phyloP scores from a whole-genome alignment of 2,797 vertebrate species.

The Sorex maritimensis region DNA sequence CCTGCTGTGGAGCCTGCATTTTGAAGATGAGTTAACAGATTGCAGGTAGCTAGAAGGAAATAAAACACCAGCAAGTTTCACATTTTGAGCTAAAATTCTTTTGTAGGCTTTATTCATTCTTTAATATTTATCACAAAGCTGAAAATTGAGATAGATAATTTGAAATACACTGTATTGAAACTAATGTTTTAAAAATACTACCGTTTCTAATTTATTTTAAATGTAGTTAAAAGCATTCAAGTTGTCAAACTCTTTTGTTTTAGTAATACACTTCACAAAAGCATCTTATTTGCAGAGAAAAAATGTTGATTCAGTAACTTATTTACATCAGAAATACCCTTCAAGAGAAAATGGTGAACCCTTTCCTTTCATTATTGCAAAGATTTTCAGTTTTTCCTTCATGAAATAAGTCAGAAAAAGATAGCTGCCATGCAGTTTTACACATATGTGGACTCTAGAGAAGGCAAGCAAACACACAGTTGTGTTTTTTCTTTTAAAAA shows the following conservation, averaged over 20 bases:
- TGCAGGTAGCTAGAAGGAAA: slow-evolving; percentile 41
- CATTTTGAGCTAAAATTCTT: slow-evolving; percentile 55
- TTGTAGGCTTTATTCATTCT: slow-evolving; percentile 58
- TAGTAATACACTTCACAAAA: slow-evolving; percentile 43
- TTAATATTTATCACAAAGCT: slow-evolving; percentile 35
- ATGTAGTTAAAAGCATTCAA: slow-evolving; percentile 8
- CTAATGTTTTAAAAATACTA: not conserved
- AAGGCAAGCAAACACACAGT: no score
- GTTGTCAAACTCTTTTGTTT: slow-evolving; percentile 53
- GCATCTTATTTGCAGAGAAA: not conserved
- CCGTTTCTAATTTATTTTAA: slow-evolving; percentile 46
- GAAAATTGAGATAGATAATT: slow-evolving; percentile 36
- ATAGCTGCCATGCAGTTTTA: no score
- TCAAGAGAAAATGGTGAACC: no score
- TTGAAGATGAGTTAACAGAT: slow-evolving; percentile 51
- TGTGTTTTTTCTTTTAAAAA: no score
- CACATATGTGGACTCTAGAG: no score
- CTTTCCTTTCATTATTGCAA: no score
- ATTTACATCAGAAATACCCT: not conserved
- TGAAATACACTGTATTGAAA: slow-evolving; percentile 38
- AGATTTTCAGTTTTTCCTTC: no score
- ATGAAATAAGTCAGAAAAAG: no score
- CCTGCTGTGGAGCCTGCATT: slow-evolving; percentile 19
- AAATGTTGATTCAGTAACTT: not conserved
- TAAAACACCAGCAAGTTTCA: slow-evolving; percentile 45